Base-by-base conservation (phyloP, 2,888 invertebrate species). In the Melinaea menophilus region DNA sequence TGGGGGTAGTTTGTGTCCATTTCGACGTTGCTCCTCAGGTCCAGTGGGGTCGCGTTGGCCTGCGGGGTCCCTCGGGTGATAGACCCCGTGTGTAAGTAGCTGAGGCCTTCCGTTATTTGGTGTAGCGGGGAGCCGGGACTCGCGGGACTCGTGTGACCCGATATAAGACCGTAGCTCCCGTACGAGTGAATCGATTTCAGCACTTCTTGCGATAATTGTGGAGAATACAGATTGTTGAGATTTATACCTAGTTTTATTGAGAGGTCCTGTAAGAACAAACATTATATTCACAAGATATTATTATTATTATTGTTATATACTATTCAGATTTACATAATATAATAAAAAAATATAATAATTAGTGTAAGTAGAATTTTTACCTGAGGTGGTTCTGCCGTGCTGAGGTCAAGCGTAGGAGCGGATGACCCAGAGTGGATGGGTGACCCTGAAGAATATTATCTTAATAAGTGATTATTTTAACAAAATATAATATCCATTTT, bases 21-120 rank as follows among this genome's bases (percentile, higher is more conserved):
- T n/a, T 92, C 92, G 0, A 88, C 79, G 57, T 81, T 84, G 64
- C 81, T 86, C 47, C 93, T 82, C 3, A 93, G 84, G 78, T 93
- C 93, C 61, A 93, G 74, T 2, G 93, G 92, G 0, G 92, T 86
- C 0, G 92, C 85, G 22, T 87, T 90, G 1, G 92, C 89, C 64
- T 93, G 92, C 0, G 95, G 95, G 0, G 95, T 95, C 5, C 96
- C 88, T 66, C 88, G 68, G 0, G 88, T 89, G 61, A 96, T 96
- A 3, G 95, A 95, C 0, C 95, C 93, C 0, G 96, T 96, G 75
- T 95, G 95, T 13, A 95, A 82, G 51, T 94, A 95, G 75, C 95
- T 95, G 4, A 96, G 92, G 9, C 95, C 95, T 66, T 89, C 91
- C 0, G 92, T 92, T 57, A 92, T 93, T 74, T 94, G 94, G 76